A percentile compares a stretch with the other conserved stretches of the same genome.
Evolutionary conservation across 2,797 vertebrate genomes (phyloP).

Genomic region (Molossus molossus): DNA sequence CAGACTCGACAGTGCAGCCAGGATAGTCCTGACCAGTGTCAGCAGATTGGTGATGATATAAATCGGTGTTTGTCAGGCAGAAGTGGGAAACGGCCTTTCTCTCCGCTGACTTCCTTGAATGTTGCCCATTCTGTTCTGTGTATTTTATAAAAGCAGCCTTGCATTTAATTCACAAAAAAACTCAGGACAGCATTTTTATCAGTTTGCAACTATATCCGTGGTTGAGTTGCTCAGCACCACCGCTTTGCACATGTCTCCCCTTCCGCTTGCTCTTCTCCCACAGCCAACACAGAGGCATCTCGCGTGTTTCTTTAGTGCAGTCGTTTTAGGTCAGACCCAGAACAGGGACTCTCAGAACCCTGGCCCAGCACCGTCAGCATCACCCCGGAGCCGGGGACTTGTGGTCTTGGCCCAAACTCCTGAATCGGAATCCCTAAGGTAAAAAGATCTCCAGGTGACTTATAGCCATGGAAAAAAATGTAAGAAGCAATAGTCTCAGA

Average conservation of each 20-base stretch:
- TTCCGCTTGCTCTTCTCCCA: background rate
- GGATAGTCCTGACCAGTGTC: background rate
- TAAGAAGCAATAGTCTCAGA: background rate
- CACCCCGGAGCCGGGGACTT: background rate
- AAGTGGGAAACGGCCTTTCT: constrained; percentile 6
- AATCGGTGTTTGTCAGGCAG: constrained; percentile 4
- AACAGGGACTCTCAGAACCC: background rate
- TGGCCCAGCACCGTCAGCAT: background rate
- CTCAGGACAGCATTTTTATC: background rate
- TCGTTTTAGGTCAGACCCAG: background rate
- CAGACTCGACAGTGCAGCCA: background rate
- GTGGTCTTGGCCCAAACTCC: background rate
- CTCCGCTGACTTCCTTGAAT: background rate
- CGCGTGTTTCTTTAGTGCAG: background rate
- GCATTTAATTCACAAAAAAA: background rate
- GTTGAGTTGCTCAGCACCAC: background rate
- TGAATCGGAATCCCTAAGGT: background rate
- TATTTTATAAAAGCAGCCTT: background rate
- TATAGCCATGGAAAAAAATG: background rate
- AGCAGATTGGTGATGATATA: background rate
- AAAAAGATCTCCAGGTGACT: background rate
- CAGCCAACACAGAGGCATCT: background rate
- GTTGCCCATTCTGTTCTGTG: background rate
- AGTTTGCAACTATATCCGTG: background rate
- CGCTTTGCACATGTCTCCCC: background rate